Percentiles rank a stretch among this genome's conserved stretches.
Conservation (phyloP, 2,888 invertebrate genomes). For the Aphrophora alni region DNA sequence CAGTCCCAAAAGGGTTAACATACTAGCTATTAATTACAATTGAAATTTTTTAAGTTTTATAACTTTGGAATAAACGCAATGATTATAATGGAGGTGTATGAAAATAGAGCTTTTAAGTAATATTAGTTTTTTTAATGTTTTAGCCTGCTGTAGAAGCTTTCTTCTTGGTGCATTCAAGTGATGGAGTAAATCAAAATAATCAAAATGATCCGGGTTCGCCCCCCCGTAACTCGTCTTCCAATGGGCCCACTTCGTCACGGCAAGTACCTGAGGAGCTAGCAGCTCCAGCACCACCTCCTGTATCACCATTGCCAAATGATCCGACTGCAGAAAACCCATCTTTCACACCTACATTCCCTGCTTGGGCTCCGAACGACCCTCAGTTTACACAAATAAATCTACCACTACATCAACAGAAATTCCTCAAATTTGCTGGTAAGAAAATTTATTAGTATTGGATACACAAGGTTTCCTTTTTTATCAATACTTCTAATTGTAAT, state of each 20-base stretch:
- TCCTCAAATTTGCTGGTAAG: constrained; percentile 78
- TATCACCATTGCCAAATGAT: constrained; percentile 27
- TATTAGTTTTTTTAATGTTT: too few relatives aligned
- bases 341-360: not conserved
- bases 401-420: constrained; percentile 66
- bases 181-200: not conserved
- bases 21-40: too few relatives aligned
- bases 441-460: too few relatives aligned
- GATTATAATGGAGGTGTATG: too few relatives aligned
- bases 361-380: not conserved
- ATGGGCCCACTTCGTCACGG: not conserved
- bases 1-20: too few relatives aligned
- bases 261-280: not conserved
- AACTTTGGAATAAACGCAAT: too few relatives aligned
- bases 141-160: constrained; percentile 70
- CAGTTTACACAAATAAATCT: not conserved
- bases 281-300: constrained; percentile 28
- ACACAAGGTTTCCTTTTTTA: too few relatives aligned
- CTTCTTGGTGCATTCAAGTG: constrained; percentile 79
- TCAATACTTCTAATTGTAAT: too few relatives aligned
- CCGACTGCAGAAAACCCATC: not conserved
- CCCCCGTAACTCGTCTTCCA: not conserved
- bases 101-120: too few relatives aligned
- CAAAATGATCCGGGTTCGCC: too few relatives aligned
- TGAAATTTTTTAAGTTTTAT: too few relatives aligned